Evolutionary conservation across 2,797 vertebrate species (phyloP), one percentile per base, ranked within the genome.

Genomic region (Cottoperca gobio): DNA sequence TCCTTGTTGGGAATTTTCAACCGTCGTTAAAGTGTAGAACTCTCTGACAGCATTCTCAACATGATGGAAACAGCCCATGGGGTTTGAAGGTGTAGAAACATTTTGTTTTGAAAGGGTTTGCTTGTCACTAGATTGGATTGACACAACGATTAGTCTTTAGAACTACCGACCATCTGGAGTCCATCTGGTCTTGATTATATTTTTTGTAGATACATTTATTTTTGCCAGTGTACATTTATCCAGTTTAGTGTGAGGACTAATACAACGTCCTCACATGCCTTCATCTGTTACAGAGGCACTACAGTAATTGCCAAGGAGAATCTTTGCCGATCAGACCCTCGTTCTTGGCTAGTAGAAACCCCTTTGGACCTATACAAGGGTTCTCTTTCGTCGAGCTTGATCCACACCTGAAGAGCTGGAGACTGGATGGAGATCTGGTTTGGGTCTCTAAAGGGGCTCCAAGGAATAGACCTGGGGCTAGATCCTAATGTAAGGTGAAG

Each of bases 161-260:
- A 54, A 65, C 33, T 19, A 54, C 55, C 33, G 19, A 54, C 55
- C 45, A 70, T 62, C 60, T 78, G 60, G 66, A 70, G 16, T 31
- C 49, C 60, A 65, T 65, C 59, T 55, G 60, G 26, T 54, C 17
- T 39, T 43, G 14, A 45, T 35, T 62, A 5, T 6, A 3, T 23
- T 71, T 67, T 54, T 24, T 49, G 46, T 49, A 14, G 39, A 14
- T 24, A 11, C 45, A 46, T 21, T 48, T 13, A 23, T 23, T 23
- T 23, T 21, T 48, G 46, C 48, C 46, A 48, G 46, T 23, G 2
- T 48, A 23, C 46, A 48, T 48, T 48, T 43, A 48, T 21, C 11
- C 23, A 50, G 39, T 40, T 14, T 5, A 13, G 13, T 40, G 39
- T 26, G 13, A 50, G 24, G 24, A 50, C 26, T 26, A 50, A 26